Base-by-base conservation (phyloP, 2,888 invertebrate genomes). In the Ditula angustiorana region DNA sequence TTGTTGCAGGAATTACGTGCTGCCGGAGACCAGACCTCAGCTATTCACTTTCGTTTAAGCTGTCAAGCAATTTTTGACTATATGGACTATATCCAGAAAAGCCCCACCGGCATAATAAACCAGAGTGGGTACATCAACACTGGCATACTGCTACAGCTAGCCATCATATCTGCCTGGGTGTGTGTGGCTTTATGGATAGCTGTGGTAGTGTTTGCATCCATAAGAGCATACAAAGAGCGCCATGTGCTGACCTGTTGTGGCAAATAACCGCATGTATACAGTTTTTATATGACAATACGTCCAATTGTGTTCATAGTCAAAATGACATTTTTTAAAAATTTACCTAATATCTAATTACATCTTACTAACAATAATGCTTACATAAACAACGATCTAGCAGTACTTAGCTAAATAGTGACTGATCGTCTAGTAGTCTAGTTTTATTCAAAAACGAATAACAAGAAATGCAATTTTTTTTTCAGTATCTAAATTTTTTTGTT, bases 81-180 rank as follows among this genome's bases (percentile, higher is more conserved):
- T 81, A 96, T 97, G 96, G 97, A 97, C 81, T 97, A 96, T 74
- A 88, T 97, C 66, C 96, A 96, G 67, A 95, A 96, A 56, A 95
- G 96, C 72, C 92, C 94, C 94, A 95, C 70, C 94, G 94, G 71
- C 91, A 95, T 23, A 4, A 35, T 53, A 4, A 16, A 53, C 23
- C 93, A 95, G 33, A 95, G 95, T 8, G 95, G 94, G 53, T 94
- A 94, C 69, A 96, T 97, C 41, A 96, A 97, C 78, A 97, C 96
- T 0, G 95, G 96, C 0, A 78, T 95, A 2, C 93, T 95, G 10
- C 88, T 97, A 57, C 95, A 95, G 62, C 77, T 96, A 24, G 95
- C 96, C 0, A 83, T 97, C 7, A 76, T 94, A 11, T 84, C 94
- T 0, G 93, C 95, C 0, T 96, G 96, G 95, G 67, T 94, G 0